These are phyloP conservation scores for Calyptomena viridis DNA, from an alignment of 2,113 vertebrate species.

Conservation along the genomic window DNA sequence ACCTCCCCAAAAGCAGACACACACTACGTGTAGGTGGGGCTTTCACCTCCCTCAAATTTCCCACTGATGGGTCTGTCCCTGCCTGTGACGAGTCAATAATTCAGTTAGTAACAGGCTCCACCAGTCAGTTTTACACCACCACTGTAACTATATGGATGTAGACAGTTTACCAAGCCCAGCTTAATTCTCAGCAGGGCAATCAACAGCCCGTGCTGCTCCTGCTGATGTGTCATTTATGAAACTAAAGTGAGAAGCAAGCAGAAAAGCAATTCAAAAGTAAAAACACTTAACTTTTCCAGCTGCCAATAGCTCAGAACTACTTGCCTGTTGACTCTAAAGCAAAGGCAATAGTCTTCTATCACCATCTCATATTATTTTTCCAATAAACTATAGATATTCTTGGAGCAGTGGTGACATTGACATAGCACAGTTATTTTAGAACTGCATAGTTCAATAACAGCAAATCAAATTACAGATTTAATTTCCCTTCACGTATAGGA, in stretches of 20 bases:
- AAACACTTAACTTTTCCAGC: neutral
- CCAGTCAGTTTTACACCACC: neutral
- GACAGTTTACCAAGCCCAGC: neutral
- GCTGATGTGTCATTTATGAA: neutral
- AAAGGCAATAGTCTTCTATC: neutral
- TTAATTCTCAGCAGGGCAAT: neutral
- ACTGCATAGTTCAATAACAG: conserved; percentile 15
- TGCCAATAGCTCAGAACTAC: neutral
- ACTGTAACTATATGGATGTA: neutral
- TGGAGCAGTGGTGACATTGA: neutral
- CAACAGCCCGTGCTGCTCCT: neutral
- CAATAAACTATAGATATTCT: neutral
- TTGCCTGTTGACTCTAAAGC: conserved; percentile 6
- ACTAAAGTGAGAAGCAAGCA: conserved; percentile 2
- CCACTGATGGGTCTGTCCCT: neutral
- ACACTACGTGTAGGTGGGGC: neutral
- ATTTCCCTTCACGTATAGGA: neutral
- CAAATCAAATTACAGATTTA: conserved; percentile 20
- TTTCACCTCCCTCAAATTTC: neutral
- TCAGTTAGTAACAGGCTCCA: neutral
- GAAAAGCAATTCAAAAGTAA: conserved; percentile 4
- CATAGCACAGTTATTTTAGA: conserved; percentile 38
- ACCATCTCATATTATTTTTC: conserved; percentile 8
- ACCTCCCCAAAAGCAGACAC: neutral
- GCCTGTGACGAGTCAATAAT: neutral